phyloP scores from a whole-genome alignment of 2,888 invertebrate genomes.

The Cantharis flavilabris region DNA sequence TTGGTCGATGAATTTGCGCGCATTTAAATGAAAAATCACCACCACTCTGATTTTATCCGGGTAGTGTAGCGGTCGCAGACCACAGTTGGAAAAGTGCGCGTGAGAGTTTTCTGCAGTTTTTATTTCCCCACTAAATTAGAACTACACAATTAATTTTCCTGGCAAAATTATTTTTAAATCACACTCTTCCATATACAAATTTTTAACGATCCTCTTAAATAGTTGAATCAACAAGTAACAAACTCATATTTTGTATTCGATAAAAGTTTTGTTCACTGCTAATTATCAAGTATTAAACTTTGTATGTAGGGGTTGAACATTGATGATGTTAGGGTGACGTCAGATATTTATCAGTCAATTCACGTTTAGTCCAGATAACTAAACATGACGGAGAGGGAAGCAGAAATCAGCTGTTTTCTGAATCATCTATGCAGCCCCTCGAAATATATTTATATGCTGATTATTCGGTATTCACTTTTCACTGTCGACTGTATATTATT shows the following conservation, averaged over 20 bases:
- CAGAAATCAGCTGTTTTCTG: conserved; percentile 51
- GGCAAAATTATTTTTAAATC: not conserved
- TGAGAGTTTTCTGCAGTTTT: conserved; percentile 41
- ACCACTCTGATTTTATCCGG: conserved; percentile 44
- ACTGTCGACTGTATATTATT: not conserved
- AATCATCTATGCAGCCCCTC: conserved; percentile 37
- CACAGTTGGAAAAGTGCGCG: conserved; percentile 55
- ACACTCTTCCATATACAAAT: not conserved
- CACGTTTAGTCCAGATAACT: conserved; percentile 54
- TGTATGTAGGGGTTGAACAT: not conserved
- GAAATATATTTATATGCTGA: not conserved
- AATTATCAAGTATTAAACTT: not conserved
- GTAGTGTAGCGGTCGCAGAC: conserved; percentile 48
- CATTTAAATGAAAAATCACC: conserved; percentile 55
- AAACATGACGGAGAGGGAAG: conserved; percentile 26
- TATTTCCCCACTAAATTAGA: conserved; percentile 39
- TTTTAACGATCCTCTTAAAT: not conserved
- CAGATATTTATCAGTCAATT: conserved; percentile 48
- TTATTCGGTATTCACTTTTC: not conserved
- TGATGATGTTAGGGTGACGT: conserved; percentile 24
- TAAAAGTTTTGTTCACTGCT: conserved; percentile 5
- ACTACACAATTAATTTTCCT: conserved; percentile 47
- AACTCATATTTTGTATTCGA: not conserved
- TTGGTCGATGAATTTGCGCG: conserved; percentile 33
- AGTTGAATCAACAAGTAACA: not conserved